These are phyloP conservation scores for Pimpla rufipes DNA, from an alignment of 2,888 invertebrate species.

Conservation along the genomic window DNA sequence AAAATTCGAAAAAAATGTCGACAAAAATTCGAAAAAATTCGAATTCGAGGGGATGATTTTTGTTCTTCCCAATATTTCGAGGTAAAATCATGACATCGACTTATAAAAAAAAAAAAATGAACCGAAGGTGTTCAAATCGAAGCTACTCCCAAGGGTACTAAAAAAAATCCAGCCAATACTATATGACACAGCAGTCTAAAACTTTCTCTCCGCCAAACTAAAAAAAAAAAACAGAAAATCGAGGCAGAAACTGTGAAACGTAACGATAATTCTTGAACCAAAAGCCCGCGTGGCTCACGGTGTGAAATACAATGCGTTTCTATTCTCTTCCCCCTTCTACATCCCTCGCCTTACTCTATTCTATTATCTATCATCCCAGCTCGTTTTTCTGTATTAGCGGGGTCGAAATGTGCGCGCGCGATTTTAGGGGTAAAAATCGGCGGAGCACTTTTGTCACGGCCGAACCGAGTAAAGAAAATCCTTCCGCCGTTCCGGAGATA, in stretches of 20 bases:
- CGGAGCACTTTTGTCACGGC: slow-evolving; percentile 69
- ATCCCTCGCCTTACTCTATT: slow-evolving; percentile 28
- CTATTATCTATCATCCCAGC: slow-evolving; percentile 35
- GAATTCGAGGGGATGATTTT: neutral
- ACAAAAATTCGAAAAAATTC: neutral
- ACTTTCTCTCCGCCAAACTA: slow-evolving; percentile 32
- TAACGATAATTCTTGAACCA: slow-evolving; percentile 66
- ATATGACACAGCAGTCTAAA: slow-evolving; percentile 30
- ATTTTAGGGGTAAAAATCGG: slow-evolving; percentile 69
- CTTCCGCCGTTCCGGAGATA: slow-evolving; percentile 68
- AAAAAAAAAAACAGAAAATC: slow-evolving; percentile 48
- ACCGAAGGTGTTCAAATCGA: neutral
- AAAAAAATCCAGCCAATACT: slow-evolving; percentile 32
- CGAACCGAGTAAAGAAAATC: slow-evolving; percentile 59
- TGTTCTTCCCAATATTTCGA: neutral
- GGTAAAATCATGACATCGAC: neutral
- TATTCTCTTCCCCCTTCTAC: slow-evolving; percentile 47
- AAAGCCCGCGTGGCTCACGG: slow-evolving; percentile 35
- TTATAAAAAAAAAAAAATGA: neutral
- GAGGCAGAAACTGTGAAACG: slow-evolving; percentile 61
- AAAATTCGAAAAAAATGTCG: neutral
- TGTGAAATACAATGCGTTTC: slow-evolving; percentile 58
- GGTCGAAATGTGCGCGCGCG: slow-evolving; percentile 45
- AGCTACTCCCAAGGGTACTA: slow-evolving; percentile 15
- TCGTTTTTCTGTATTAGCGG: slow-evolving; percentile 63